Evolutionary conservation across 2,888 invertebrate genomes (phyloP), one percentile per base, ranked within the genome.

Genomic region (Matsumyia berberina): DNA sequence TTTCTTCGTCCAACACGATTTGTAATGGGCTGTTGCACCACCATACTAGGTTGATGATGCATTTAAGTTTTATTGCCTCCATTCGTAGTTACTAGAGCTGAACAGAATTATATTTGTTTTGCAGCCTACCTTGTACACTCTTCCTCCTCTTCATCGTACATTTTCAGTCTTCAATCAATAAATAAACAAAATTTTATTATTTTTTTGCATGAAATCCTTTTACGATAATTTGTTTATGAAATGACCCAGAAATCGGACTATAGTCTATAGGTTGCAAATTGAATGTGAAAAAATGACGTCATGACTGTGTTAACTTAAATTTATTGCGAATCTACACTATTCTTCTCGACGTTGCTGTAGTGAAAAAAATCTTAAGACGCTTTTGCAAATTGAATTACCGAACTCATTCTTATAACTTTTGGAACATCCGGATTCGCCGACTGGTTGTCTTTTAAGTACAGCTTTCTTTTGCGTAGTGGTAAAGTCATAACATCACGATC

Each of bases 301-400:
- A 79, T 83, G 73, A 83, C 44, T 60, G 72, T 60, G 72, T 79
- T 58, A 62, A 78, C 62, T 64, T 62, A 67, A n/a, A 53, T 78
- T 70, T 73, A 78, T 82, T 82, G 82, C 78, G 46, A 78, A 72
- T 69, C 49, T 60, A 39, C 67, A 46, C 33, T 49, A 33, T 62
- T 24, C 33, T 62, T 62, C 35, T 60, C 24, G 24, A 4, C 24
- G 24, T 33, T 64, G 24, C 19, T 55, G 3, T 17, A 31, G 19
- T 51, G 17, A 35, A 58, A 35, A 58, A 24, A 46, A 57, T 74
- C 58, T 93, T 94, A 92, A 90, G 93, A 93, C 89, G 96, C 95
- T 87, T 95, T 94, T 15, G 97, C 97, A 90, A 96, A 97, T 88
- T 96, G 96, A 90, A 97, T 97, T 58, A 97, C 97, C 2, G 97